Evolutionary conservation across 1,140 invertebrate species (phyloP), one percentile per base, ranked within the genome.

Genomic region (Neocloeon triangulifer): DNA sequence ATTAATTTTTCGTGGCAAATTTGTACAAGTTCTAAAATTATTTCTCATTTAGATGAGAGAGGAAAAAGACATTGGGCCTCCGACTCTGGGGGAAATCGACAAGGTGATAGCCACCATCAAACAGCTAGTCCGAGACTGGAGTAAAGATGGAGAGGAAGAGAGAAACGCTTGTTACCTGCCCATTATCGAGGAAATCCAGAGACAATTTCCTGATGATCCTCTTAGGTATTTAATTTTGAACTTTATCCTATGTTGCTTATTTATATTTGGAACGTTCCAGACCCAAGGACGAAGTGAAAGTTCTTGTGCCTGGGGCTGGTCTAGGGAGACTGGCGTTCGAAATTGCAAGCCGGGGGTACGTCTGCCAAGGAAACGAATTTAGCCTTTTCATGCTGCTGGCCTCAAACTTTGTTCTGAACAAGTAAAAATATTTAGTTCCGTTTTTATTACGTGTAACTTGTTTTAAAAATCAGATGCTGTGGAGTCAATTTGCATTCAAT

Each of bases 321-420:
- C 56, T 98, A 4, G 91, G 89, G 2, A 58, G 94, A 35, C 57
- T 98, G 1, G 79, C 86, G 0, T 95, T 77, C 58, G 92, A 98
- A 57, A 72, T 98, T 9, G 86, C 89, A 0, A 66, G 62, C 37
- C 56, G 69, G 23, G 92, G 91, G 4, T 97, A 78, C 51, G 67
- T 62, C 5, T 94, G 88, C 46, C 81, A 96, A 58, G 94, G 91
- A 38, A 98, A 97, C 50, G 92, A 98, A 58, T 95, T 91, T 54
- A 91, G 84, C 22, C 64, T 96, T 2, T 95, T 91, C 48, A 97
- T 98, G 92, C 56, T 97, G 2, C 81, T 97, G 43, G 79, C 85
- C 1, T 92, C 89, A 15, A 88, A 92, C 55, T 96, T 91, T 56
- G 72, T 96, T 28, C 58, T 96, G 10, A 96, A 96, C 55, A 74